A percentile compares a stretch with the other conserved stretches of the same genome.
These are phyloP conservation scores for Hypolimnas misippus DNA, from an alignment of 2,888 invertebrate species.

Conservation along the genomic window DNA sequence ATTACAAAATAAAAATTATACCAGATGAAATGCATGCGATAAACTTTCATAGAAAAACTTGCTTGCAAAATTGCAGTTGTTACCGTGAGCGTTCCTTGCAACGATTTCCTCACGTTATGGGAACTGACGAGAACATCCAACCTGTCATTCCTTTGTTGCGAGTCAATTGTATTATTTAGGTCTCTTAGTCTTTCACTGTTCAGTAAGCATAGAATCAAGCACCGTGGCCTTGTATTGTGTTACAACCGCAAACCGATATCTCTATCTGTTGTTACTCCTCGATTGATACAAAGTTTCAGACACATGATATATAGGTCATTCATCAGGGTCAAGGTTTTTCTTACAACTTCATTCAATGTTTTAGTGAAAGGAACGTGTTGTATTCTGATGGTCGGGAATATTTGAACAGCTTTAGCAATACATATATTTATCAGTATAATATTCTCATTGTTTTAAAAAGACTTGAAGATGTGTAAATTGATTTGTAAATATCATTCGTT, in stretches of 20 bases:
- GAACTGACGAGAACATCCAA: slow-evolving; percentile 53
- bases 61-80: slow-evolving; percentile 54
- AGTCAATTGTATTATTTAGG: slow-evolving; percentile 61
- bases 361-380: background rate
- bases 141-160: slow-evolving; percentile 73
- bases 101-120: slow-evolving; percentile 59
- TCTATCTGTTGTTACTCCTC: slow-evolving; percentile 35
- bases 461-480: background rate
- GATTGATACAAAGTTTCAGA: slow-evolving; percentile 38
- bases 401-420: background rate
- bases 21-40: slow-evolving; percentile 27
- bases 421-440: too few species aligned
- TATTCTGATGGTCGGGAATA: background rate
- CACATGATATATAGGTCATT: slow-evolving; percentile 35
- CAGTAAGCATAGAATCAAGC: slow-evolving; percentile 44
- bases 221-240: slow-evolving; percentile 44
- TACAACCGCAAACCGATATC: slow-evolving; percentile 45
- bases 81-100: slow-evolving; percentile 49
- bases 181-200: slow-evolving; percentile 56
- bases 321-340: slow-evolving; percentile 39
- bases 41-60: slow-evolving; percentile 43
- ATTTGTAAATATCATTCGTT: background rate
- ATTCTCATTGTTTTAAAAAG: too few species aligned
- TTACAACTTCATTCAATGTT: slow-evolving; percentile 38
- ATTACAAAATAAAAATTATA: too few species aligned